Evolutionary conservation across 2,888 invertebrate genomes (phyloP).

Genomic region (Cephonodes hylas): DNA sequence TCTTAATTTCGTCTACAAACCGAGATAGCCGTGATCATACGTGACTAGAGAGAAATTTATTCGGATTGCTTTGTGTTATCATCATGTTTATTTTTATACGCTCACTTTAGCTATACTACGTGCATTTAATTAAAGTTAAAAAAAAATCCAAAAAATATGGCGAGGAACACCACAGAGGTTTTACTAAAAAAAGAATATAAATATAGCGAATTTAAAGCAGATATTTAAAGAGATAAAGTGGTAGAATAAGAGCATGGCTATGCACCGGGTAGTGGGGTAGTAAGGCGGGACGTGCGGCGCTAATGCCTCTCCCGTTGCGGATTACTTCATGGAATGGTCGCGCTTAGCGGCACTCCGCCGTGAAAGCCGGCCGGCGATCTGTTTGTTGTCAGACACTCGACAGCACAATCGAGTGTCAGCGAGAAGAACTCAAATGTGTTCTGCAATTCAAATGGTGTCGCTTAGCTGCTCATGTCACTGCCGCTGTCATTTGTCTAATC

Average conservation of each 20-base stretch:
- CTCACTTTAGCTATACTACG: too few relatives aligned
- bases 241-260: slow-evolving; percentile 52
- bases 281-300: slow-evolving; percentile 26
- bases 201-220: slow-evolving; percentile 7
- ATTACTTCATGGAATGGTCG: slow-evolving; percentile 70
- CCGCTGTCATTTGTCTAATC: not conserved
- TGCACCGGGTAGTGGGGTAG: slow-evolving; percentile 37
- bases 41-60: too few relatives aligned
- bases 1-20: too few relatives aligned
- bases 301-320: slow-evolving; percentile 67
- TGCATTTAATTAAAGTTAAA: too few relatives aligned
- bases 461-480: not conserved
- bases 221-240: slow-evolving; percentile 29
- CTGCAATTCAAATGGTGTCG: slow-evolving; percentile 7
- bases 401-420: slow-evolving; percentile 50
- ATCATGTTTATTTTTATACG: not conserved
- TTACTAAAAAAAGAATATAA: not conserved
- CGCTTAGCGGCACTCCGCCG: slow-evolving; percentile 62
- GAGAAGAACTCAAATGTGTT: not conserved
- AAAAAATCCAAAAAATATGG: too few relatives aligned
- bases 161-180: not conserved
- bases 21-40: too few relatives aligned
- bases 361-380: slow-evolving; percentile 65
- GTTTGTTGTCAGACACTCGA: slow-evolving; percentile 55
- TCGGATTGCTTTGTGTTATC: too few relatives aligned